Evolutionary conservation across 2,797 vertebrate species (phyloP).

Genomic region (Micrastur ruficollis): DNA sequence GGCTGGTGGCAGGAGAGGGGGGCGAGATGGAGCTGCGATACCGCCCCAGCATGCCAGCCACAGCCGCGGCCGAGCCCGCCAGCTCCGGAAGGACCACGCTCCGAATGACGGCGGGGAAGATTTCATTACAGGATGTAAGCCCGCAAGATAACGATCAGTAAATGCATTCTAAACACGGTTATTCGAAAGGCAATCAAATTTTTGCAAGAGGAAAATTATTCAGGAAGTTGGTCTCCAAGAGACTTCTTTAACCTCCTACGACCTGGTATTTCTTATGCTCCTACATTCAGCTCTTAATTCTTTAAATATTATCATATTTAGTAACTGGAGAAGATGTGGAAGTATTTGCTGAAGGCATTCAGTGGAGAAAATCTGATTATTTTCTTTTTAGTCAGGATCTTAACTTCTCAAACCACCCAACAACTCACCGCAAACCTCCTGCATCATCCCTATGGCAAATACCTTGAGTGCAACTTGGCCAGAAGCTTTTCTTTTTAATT

Average conservation of each 20-base stretch:
- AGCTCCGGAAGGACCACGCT: fast-evolving
- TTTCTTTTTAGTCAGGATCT: not conserved
- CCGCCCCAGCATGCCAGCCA: not conserved
- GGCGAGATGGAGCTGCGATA: not conserved
- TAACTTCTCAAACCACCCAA: not conserved
- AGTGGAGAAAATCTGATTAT: not conserved
- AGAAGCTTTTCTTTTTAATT: not conserved
- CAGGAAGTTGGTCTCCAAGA: not conserved
- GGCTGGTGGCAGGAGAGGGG: not conserved
- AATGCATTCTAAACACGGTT: not conserved
- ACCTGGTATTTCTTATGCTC: not conserved
- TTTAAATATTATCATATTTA: not conserved
- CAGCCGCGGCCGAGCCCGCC: fast-evolving
- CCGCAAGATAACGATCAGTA: fast-evolving
- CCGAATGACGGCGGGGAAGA: fast-evolving
- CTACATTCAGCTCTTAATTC: not conserved
- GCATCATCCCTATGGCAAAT: not conserved
- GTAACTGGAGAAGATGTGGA: not conserved
- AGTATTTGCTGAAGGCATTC: not conserved
- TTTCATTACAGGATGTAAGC: not conserved
- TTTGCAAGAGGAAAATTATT: not conserved
- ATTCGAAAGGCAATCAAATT: not conserved
- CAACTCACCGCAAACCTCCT: not conserved
- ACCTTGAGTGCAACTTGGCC: not conserved
- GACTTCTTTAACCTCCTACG: not conserved